Evolutionary conservation across 2,113 vertebrate species (phyloP), one percentile per base, ranked within the genome.

Genomic region (Thamnaconus septentrionalis): DNA sequence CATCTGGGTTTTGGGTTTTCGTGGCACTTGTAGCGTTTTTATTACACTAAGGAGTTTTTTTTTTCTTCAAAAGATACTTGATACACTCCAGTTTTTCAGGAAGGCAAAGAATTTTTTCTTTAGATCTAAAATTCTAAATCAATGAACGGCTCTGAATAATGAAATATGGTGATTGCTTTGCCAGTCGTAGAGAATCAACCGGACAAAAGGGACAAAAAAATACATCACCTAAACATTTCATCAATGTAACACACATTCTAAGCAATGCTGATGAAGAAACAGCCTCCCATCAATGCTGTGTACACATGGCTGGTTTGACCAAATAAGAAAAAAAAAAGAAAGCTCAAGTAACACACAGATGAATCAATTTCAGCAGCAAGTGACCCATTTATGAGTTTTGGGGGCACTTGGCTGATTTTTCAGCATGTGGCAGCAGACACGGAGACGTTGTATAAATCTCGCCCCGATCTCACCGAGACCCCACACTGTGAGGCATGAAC

Each of bases 401-500:
- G 7, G 44, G 7, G 7, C 5, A 45, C 44, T 7, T 45, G 7
- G 7, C 4, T 45, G 44, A 45, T 45, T 45, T 45, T 5, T 4
- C 7, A 5, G 44, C 7, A 45, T 4, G 44, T n/a, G 7, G 59
- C 54, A 56, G 4, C 4, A 7, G 8, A 56, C 45, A 75, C 10
- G 58, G 9, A 55, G 40, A 31, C 41, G 40, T 31, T 31, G 44
- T 44, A 50, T 11, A 44, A 40, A 4, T 31, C 50, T 51, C 1
- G 4, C n/a, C 12, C 50, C 44, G 18, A 31, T 31, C 18, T 44
- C 42, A 41, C 10, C 8, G n/a, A 68, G 75, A 76, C 76, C 78
- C 66, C 69, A 80, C 76, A 75, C 61, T 76, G 72, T 60, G 67
- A 79, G 68, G 71, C 74, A 7, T 64, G 68, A 81, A 76, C 59